Evolutionary conservation across 2,797 vertebrate genomes (phyloP), one percentile per base, ranked within the genome.

Genomic region (Myripristis murdjan): DNA sequence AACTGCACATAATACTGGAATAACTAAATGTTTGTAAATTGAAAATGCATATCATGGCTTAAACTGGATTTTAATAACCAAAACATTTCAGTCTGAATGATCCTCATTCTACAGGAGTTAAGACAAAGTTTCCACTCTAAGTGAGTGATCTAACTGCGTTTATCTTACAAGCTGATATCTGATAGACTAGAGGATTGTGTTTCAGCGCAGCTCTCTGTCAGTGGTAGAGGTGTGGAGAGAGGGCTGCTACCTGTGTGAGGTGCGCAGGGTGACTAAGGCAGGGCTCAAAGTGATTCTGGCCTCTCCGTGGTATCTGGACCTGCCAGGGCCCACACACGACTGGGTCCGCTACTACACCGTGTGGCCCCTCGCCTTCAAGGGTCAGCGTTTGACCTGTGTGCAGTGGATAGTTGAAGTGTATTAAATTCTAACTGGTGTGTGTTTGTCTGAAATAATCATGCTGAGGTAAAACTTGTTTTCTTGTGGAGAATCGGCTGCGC

Each of bases 261-360:
- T 97, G 75, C 91, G 92, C 0, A 90, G 83, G 41, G 92, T 97
- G 87, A 94, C 92, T 26, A 88, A 91, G 57, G 95, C 95, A 3
- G 96, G 97, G 46, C 94, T 96, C 80, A 92, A 75, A n/a, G 95
- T 93, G 56, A 92, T 99, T 82, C 94, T 99, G 14, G 96, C 97
- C 35, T 93, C 97, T 2, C 97, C 97, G 0, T 99, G 97, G 96
- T 99, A 99, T 84, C 95, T 99, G 84, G 98, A 99, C 87, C 86
- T 66, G 64, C 95, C 97, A 44, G 91, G 93, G 46, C 96, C 97
- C 0, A 96, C 96, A 54, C 95, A 97, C 72, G 95, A 97, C 89
- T 99, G 97, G 97, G 91, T 94, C 41, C 72, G 71, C 0, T 93
- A 93, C 89, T 99, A 98, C 87, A 78, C 15, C 2, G 96, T 98